Evolutionary conservation across 2,113 vertebrate genomes (phyloP).

Genomic region (Brachypteracias leptosomus): DNA sequence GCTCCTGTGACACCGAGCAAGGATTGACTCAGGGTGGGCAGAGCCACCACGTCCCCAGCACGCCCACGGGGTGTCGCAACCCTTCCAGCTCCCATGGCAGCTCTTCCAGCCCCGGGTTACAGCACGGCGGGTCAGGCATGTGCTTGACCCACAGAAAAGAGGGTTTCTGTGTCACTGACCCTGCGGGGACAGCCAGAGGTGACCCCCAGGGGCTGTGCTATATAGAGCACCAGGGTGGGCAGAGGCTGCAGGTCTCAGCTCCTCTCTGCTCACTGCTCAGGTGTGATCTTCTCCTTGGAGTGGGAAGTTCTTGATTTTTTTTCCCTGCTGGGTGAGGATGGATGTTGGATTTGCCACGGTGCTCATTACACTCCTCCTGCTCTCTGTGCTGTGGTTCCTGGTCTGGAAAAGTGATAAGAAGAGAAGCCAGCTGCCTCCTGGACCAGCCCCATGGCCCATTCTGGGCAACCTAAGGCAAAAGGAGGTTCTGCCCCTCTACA

Average conservation of each 20-base stretch:
- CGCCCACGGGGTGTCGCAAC: not conserved
- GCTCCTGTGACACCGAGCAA: rapidly evolving
- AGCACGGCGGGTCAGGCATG: rapidly evolving
- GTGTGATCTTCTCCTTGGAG: not conserved
- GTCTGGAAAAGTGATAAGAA: rapidly evolving
- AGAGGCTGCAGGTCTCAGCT: rapidly evolving
- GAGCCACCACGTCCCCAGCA: rapidly evolving
- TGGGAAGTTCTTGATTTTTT: not conserved
- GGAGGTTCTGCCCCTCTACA: slow-evolving; percentile 20
- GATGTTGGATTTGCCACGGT: not conserved
- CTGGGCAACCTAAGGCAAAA: slow-evolving; percentile 63
- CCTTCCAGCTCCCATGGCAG: rapidly evolving
- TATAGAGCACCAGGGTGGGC: not conserved
- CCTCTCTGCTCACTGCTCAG: not conserved
- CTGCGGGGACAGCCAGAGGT: rapidly evolving
- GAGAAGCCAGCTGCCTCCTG: slow-evolving; percentile 6
- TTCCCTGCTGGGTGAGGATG: not conserved
- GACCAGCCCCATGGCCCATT: slow-evolving; percentile 31
- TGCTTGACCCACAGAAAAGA: rapidly evolving
- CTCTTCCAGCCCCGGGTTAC: rapidly evolving
- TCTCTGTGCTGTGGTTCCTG: not conserved
- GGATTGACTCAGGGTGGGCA: not conserved
- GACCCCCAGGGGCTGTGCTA: not conserved
- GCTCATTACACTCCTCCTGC: not conserved
- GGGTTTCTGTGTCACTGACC: not conserved